Conservation (phyloP, 2,888 invertebrate genomes). For the Myathropa florea region DNA sequence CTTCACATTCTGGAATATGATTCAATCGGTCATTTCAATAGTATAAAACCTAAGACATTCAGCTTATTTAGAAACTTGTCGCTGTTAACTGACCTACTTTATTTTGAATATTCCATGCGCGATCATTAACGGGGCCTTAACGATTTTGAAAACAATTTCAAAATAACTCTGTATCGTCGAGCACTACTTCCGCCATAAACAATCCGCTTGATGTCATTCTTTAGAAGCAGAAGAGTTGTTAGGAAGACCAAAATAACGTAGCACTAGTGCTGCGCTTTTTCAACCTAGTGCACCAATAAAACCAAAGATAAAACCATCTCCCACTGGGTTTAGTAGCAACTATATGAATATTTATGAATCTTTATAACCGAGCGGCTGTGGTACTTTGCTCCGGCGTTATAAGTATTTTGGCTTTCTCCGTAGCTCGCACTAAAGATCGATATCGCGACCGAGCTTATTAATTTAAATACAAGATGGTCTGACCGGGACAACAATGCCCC, state of each 20-base stretch:
- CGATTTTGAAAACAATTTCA: neutral
- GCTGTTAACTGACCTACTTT: no score
- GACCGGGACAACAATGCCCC: constrained; percentile 26
- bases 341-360: constrained; percentile 38
- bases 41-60: no score
- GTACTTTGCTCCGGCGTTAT: neutral
- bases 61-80: no score
- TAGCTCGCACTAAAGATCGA: constrained; percentile 24
- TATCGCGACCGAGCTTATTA: constrained; percentile 34
- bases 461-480: constrained; percentile 34
- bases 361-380: constrained; percentile 5
- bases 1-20: no score
- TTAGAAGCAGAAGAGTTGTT: neutral
- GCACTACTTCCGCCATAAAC: neutral
- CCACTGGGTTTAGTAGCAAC: neutral
- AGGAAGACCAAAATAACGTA: neutral
- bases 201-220: neutral
- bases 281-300: constrained; percentile 16
- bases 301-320: neutral
- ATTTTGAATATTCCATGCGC: no score
- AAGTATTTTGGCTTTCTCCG: constrained; percentile 20
- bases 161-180: neutral
- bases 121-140: no score
- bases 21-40: no score
- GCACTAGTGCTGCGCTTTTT: neutral